These are phyloP conservation scores for Smittia aterrima DNA, from an alignment of 2,888 invertebrate species.

Conservation along the genomic window DNA sequence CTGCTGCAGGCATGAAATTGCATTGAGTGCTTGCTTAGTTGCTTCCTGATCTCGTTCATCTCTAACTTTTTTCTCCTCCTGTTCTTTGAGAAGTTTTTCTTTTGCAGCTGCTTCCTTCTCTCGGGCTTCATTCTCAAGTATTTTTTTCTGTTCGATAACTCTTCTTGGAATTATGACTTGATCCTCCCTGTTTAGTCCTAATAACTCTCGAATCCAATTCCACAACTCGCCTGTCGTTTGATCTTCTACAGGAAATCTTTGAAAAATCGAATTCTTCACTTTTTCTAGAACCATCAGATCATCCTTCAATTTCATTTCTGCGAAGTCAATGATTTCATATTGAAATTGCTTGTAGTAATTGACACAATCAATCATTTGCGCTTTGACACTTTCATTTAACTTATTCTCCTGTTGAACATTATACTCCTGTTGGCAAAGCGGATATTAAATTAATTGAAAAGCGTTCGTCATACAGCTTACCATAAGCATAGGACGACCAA, in stretches of 20 bases:
- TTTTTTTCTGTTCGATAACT: constrained; percentile 46
- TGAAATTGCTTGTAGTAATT: constrained; percentile 75
- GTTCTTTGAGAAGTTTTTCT: constrained; percentile 8
- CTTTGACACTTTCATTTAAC: constrained; percentile 75
- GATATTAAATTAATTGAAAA: too few species aligned
- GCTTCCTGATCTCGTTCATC: constrained; percentile 39
- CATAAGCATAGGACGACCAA: constrained; percentile 88
- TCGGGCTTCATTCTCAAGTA: constrained; percentile 38
- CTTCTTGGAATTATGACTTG: constrained; percentile 60
- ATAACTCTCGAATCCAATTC: constrained; percentile 73
- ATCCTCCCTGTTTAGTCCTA: constrained; percentile 71
- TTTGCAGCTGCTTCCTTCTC: background rate
- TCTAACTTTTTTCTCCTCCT: constrained; percentile 21
- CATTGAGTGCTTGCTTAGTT: constrained; percentile 44
- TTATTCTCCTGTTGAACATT: constrained; percentile 81
- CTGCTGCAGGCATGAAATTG: constrained; percentile 52
- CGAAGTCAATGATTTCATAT: constrained; percentile 65
- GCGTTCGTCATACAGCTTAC: too few species aligned
- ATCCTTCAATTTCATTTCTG: constrained; percentile 50
- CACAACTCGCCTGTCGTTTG: constrained; percentile 74
- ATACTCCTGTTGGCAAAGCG: too few species aligned
- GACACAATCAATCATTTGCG: constrained; percentile 80
- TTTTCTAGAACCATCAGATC: constrained; percentile 80
- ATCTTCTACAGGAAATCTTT: constrained; percentile 81
- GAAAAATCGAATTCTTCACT: constrained; percentile 73